Conservation (phyloP, 1,140 invertebrate species). For the Eurosta solidaginis region DNA sequence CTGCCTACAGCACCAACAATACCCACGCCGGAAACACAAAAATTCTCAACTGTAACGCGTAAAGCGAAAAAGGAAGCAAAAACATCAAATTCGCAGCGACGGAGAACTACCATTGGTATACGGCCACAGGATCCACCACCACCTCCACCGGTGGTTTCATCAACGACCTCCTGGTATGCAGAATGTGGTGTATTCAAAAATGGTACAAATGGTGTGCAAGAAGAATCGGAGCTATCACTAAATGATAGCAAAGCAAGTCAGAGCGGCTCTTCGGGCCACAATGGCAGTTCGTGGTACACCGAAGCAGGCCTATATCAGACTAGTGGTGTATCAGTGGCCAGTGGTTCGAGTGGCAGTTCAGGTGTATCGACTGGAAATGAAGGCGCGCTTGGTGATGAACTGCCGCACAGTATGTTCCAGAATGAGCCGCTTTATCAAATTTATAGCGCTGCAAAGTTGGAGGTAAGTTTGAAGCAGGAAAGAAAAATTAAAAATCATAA, state of each 20-base stretch:
- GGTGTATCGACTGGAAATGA: constrained; percentile 59
- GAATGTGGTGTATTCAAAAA: constrained; percentile 63
- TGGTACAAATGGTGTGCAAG: constrained; percentile 1
- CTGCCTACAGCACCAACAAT: constrained; percentile 23
- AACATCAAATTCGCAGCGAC: constrained; percentile 40
- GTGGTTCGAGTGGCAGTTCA: constrained; percentile 57
- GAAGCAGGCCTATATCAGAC: constrained; percentile 68
- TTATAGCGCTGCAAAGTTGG: constrained; percentile 78
- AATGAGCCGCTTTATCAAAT: constrained; percentile 91
- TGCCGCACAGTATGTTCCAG: constrained; percentile 63
- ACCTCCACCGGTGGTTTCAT: constrained; percentile 47
- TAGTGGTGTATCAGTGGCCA: constrained; percentile 60
- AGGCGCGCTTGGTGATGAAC: constrained; percentile 50
- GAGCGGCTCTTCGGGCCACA: constrained; percentile 33
- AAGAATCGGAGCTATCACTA: constrained; percentile 20
- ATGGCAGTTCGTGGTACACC: constrained; percentile 65
- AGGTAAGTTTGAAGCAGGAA: constrained; percentile 62
- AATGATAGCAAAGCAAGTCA: constrained; percentile 37
- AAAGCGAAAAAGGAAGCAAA: constrained; percentile 50
- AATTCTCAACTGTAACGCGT: constrained; percentile 47
- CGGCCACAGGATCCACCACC: constrained; percentile 58
- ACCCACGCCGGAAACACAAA: constrained; percentile 42
- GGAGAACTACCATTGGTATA: constrained; percentile 47
- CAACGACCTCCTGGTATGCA: constrained; percentile 62
- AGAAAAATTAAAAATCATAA: not conserved